Base-by-base conservation (phyloP, 2,113 vertebrate species). In the Cyphomyrus plagiostoma region DNA sequence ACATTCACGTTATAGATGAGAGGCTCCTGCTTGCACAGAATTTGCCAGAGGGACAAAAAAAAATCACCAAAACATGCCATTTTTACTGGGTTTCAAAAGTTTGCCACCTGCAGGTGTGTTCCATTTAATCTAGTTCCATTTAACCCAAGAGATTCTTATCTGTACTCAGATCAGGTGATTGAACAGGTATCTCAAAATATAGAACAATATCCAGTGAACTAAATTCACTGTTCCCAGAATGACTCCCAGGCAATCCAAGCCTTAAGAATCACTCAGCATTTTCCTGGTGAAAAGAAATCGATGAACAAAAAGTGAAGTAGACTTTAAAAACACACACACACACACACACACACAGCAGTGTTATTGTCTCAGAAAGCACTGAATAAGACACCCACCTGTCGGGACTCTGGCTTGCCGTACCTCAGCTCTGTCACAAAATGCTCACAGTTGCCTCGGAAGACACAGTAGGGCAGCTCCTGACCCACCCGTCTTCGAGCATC, bases 351-450 rank as follows among this genome's bases (percentile, higher is more conserved):
- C 1, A 5, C 1, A 74, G 66, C 1, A 74, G 70, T 35, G 13
- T 74, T 35, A 39, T 6, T 35, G 35, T 35, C 35, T 35, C 35
- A 35, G 35, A 35, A 35, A 66, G n/a, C n/a, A 66, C 3, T 13
- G 86, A 87, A 49, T 15, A 39, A 62, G 49, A 70, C 48, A 53
- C 85, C 26, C 30, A 87, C 85, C 85, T 87, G 85, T 87, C 50
- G 85, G 23, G 96, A 97, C 89, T 96, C 93, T 0, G 94, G 0
- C 4, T 95, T 93, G 2, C 96, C 96, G 0, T 97, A 97, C 90
- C 96, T 95, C 87, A 97, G 91, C 2, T 94, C 91, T 0, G 92
- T 97, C 45, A 89, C 97, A 92, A 98, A 97, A 92, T 97, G 95
- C 89, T 97, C 97, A 52, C 96, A 97, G 93, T 97, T 97, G 0